Base-by-base conservation (phyloP, 37 sponge, comb jelly and placozoan genomes). In the Amphimedon queenslandica region DNA sequence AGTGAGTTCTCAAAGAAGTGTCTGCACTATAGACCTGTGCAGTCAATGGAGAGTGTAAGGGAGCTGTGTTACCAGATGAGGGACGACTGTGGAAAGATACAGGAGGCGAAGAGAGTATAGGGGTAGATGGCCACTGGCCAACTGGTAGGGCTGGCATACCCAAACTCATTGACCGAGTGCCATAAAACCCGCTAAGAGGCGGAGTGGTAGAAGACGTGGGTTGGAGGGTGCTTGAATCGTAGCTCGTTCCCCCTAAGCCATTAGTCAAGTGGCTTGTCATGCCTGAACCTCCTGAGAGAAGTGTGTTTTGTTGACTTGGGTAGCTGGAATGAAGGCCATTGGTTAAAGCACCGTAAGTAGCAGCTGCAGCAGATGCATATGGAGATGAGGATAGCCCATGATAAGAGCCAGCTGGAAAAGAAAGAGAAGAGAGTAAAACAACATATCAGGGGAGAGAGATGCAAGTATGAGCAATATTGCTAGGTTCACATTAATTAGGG, bases 41-140 rank as follows among this genome's bases (percentile, higher is more conserved):
- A 28, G 85, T 79, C 30, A 85, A 58, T n/a, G 85, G 85, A 0
- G 85, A 85, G 70, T 78, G 85, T 0, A 85, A 72, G 16, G 85
- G 74, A 6, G 84, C 77, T 18, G 67, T 55, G 29, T 73, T 85
- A 24, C 67, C 65, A 23, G 74, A 67, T 25, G 71, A 32, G 13
- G 67, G 85, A 39, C 80, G 72, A 11, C 69, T 47, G 27, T 65
- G 72, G 10, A 58, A 55, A 10, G 74, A 28, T 11, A 60, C 61
- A 24, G 76, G 58, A 4, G 72, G 23, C 37, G 43, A 61, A 3
- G 81, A 51, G 18, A 80, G 18, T 21, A 70, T 47, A 20, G 77
- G 58, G 23, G 67, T 66, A 35, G 74, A 67, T 1, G 79, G 42
- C 85, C 85, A 85, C 40, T 83, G 76, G 2, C 47, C 29, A 21